These are phyloP conservation scores for Drosophila arizonae DNA, from an alignment of 1,140 invertebrate species.

Conservation along the genomic window DNA sequence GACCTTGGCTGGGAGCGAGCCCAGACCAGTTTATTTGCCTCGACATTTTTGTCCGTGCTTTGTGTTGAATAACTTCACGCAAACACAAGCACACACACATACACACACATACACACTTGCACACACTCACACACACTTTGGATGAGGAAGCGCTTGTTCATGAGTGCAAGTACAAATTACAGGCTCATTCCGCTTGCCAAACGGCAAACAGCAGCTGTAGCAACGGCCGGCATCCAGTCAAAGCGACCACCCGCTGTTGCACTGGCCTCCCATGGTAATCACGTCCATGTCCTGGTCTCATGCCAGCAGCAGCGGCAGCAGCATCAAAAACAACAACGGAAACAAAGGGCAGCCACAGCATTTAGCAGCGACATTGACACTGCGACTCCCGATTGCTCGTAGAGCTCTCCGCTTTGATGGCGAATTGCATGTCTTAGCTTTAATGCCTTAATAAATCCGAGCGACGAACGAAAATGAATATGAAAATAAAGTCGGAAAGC, in stretches of 20 bases:
- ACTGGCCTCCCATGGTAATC: slow-evolving; percentile 66
- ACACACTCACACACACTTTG: slow-evolving; percentile 2
- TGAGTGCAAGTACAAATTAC: slow-evolving; percentile 81
- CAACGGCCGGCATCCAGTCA: neutral
- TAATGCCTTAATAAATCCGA: slow-evolving; percentile 76
- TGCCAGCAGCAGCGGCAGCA: neutral
- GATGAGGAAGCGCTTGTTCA: slow-evolving; percentile 46
- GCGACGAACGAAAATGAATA: neutral
- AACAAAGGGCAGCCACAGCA: slow-evolving; percentile 50
- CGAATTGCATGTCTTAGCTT: slow-evolving; percentile 74
- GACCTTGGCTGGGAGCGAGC: slow-evolving; percentile 60
- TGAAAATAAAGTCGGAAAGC: neutral
- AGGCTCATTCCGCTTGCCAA: slow-evolving; percentile 62
- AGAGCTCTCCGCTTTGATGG: slow-evolving; percentile 58
- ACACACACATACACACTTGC: slow-evolving; percentile 23
- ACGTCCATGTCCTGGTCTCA: slow-evolving; percentile 56
- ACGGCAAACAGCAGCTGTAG: slow-evolving; percentile 32
- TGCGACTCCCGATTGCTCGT: slow-evolving; percentile 31
- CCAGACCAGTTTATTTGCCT: slow-evolving; percentile 19
- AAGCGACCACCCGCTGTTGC: slow-evolving; percentile 57
- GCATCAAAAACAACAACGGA: slow-evolving; percentile 29
- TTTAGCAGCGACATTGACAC: slow-evolving; percentile 69
- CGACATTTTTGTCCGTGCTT: slow-evolving; percentile 56
- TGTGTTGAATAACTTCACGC: slow-evolving; percentile 77
- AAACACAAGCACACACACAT: slow-evolving; percentile 40